Evolutionary conservation across 2,888 invertebrate species (phyloP).

Genomic region (Drosophila colorata): DNA sequence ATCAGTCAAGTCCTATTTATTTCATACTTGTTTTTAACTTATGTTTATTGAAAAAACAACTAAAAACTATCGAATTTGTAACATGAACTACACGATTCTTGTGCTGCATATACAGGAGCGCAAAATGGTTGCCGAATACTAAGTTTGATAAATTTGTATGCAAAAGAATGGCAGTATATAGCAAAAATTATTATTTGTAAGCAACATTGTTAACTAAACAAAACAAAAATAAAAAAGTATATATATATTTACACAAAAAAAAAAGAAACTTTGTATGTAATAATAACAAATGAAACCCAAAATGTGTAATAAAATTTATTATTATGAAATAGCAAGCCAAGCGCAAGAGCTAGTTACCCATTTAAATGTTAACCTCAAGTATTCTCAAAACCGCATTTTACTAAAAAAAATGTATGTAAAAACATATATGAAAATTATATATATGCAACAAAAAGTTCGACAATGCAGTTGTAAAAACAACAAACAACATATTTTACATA

Average conservation of each 20-base stretch:
- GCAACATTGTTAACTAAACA: conserved; percentile 72
- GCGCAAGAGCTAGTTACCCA: conserved; percentile 60
- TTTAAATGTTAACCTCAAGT: conserved; percentile 77
- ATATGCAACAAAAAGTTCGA: conserved; percentile 30
- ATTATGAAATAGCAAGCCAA: conserved; percentile 66
- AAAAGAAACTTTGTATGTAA: conserved; percentile 61
- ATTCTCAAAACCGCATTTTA: conserved; percentile 78
- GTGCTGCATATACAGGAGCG: conserved; percentile 59
- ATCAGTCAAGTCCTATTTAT: conserved; percentile 20
- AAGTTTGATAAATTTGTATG: conserved; percentile 61
- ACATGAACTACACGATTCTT: conserved; percentile 44
- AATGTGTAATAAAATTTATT: conserved; percentile 52
- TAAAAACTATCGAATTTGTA: conserved; percentile 24
- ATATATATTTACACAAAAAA: conserved; percentile 10
- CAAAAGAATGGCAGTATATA: conserved; percentile 32
- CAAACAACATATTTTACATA: conserved; percentile 37
- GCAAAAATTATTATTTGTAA: conserved; percentile 65
- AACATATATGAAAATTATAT: conserved; percentile 22
- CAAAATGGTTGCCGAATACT: conserved; percentile 51
- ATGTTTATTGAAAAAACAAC: conserved; percentile 45
- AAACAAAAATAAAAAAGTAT: conserved; percentile 10
- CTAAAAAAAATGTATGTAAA: conserved; percentile 47
- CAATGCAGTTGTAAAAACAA: conserved; percentile 32
- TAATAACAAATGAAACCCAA: conserved; percentile 43
- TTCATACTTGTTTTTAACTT: conserved; percentile 31